Percentiles rank a stretch among this genome's conserved stretches.
Conservation (phyloP, 2,797 vertebrate species). For the Paramormyrops hopkinsi region DNA sequence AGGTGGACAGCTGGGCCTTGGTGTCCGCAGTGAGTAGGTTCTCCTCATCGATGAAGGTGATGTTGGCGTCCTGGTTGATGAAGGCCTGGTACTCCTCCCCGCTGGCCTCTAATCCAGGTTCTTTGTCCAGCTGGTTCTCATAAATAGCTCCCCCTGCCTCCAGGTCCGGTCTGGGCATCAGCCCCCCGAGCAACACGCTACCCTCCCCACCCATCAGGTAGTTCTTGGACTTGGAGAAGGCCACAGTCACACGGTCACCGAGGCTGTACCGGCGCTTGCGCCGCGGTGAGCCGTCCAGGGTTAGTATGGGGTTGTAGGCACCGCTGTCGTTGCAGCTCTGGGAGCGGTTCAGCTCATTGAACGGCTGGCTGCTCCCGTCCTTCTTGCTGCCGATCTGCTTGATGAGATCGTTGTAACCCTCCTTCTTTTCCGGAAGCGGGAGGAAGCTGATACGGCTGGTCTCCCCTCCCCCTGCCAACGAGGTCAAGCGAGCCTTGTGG, state of each 20-base stretch:
- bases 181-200: constrained; percentile 66
- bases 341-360: constrained; percentile 50
- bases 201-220: constrained; percentile 76
- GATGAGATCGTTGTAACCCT: constrained; percentile 91
- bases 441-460: constrained; percentile 78
- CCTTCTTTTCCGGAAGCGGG: constrained; percentile 89
- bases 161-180: constrained; percentile 56
- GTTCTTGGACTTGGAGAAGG: constrained; percentile 77
- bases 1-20: constrained; percentile 60
- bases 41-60: constrained; percentile 77
- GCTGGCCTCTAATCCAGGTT: constrained; percentile 72
- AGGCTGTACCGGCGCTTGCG: constrained; percentile 68
- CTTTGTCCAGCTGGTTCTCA: constrained; percentile 88
- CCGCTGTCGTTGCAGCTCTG: constrained; percentile 57
- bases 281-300: constrained; percentile 65
- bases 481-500: constrained; percentile 51
- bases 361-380: constrained; percentile 9
- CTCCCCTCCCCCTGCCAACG: background rate
- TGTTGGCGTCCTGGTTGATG: constrained; percentile 77
- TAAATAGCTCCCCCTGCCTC: constrained; percentile 56
- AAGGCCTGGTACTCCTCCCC: constrained; percentile 76
- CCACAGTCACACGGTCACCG: constrained; percentile 75
- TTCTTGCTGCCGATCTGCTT: constrained; percentile 89
- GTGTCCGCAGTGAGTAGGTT: constrained; percentile 59
- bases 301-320: constrained; percentile 66